These are phyloP conservation scores for Caenorhabditis brenneri DNA, from an alignment of 1,140 invertebrate species.

Conservation along the genomic window DNA sequence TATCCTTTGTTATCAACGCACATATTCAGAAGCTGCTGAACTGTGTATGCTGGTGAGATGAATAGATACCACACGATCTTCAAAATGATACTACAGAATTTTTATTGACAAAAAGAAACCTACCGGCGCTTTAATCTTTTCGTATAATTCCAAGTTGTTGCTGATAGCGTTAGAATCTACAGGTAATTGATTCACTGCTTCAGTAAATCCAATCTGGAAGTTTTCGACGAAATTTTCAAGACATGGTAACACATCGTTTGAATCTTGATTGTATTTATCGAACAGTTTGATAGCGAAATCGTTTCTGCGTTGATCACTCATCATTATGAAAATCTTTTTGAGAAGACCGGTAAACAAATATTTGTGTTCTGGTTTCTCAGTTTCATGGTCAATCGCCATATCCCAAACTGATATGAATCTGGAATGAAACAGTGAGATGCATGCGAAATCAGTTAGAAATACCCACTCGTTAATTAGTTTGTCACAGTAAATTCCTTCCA, in stretches of 20 bases:
- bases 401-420: constrained; percentile 15
- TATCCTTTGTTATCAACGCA: constrained; percentile 29
- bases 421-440: background rate
- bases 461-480: constrained; percentile 21
- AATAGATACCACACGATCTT: background rate
- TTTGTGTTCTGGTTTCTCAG: background rate
- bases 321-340: constrained; percentile 7
- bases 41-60: background rate
- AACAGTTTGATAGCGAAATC: background rate
- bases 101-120: too few relatives aligned
- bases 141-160: background rate
- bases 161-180: background rate
- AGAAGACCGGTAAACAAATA: background rate
- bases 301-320: background rate
- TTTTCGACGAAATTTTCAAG: background rate
- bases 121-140: constrained; percentile 6
- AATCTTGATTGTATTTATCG: background rate
- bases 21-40: background rate
- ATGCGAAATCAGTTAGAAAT: background rate
- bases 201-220: background rate
- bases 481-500: constrained; percentile 21
- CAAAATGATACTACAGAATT: background rate
- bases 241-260: background rate
- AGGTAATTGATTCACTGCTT: background rate
- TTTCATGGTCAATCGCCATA: background rate